A percentile compares a stretch with the other conserved stretches of the same genome.
These are phyloP conservation scores for Equus przewalskii DNA, from an alignment of 2,113 vertebrate genomes.

Conservation along the genomic window DNA sequence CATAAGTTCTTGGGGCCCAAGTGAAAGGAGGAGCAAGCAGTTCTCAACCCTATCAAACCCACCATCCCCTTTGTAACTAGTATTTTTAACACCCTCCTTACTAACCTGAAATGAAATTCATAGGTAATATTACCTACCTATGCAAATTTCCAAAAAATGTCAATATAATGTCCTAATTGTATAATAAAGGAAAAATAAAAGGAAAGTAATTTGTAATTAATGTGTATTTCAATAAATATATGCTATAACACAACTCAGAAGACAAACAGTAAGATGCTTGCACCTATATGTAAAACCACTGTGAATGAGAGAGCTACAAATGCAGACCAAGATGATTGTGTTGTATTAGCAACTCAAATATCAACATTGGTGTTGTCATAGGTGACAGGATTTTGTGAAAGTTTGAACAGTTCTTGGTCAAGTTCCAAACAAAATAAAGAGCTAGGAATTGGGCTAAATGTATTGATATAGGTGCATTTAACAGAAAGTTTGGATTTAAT, in stretches of 20 bases:
- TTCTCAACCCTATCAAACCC: not conserved
- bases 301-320: not conserved
- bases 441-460: not conserved
- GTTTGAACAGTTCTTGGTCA: not conserved
- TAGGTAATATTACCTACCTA: not conserved
- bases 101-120: not conserved
- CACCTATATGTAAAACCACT: not conserved
- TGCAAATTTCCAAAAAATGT: not conserved
- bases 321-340: not conserved
- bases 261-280: not conserved
- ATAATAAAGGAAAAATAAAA: conserved; percentile 41
- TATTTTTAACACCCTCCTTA: not conserved
- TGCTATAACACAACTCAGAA: not conserved
- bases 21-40: not conserved
- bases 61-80: not conserved
- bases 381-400: not conserved
- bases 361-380: not conserved
- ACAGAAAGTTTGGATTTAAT: conserved; percentile 9
- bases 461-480: not conserved
- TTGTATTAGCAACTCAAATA: not conserved
- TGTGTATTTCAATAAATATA: not conserved
- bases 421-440: conserved; percentile 34
- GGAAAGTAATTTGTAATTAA: not conserved
- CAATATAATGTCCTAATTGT: not conserved
- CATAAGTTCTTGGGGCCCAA: not conserved